These are phyloP conservation scores for Apodemia zela DNA, from an alignment of 2,888 invertebrate genomes.

Conservation along the genomic window DNA sequence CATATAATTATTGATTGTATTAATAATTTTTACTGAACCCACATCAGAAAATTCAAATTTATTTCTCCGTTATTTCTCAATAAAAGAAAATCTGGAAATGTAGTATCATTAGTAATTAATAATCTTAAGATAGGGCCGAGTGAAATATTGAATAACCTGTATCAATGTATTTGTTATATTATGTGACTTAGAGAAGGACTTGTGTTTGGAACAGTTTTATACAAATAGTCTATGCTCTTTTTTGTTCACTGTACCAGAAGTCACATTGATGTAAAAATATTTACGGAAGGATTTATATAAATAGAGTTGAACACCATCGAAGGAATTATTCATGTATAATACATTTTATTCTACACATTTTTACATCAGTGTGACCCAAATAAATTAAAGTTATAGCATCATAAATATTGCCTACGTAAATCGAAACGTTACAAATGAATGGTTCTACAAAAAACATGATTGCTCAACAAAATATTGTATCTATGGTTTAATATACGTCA, in stretches of 20 bases:
- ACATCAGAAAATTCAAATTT: too few relatives aligned
- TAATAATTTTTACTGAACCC: too few relatives aligned
- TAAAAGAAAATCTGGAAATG: too few relatives aligned
- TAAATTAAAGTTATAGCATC: slow-evolving; percentile 15
- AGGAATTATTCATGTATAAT: slow-evolving; percentile 21
- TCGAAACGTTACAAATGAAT: slow-evolving; percentile 9
- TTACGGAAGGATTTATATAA: slow-evolving; percentile 28
- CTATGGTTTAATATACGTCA: background rate
- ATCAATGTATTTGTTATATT: too few relatives aligned
- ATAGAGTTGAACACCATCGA: slow-evolving; percentile 33
- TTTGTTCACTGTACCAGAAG: slow-evolving; percentile 16
- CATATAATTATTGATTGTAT: too few relatives aligned
- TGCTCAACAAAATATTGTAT: slow-evolving; percentile 13
- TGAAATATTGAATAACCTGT: too few relatives aligned
- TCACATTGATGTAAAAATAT: slow-evolving; percentile 31
- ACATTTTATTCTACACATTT: slow-evolving; percentile 24
- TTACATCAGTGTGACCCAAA: slow-evolving; percentile 32
- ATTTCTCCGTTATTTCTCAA: too few relatives aligned
- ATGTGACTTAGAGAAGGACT: background rate
- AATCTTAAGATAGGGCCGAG: too few relatives aligned
- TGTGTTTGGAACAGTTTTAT: background rate
- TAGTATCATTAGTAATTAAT: too few relatives aligned
- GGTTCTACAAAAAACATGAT: slow-evolving; percentile 22
- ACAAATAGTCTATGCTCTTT: background rate
- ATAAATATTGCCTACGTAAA: slow-evolving; percentile 6